Base-by-base conservation (phyloP, 2,797 vertebrate genomes). In the Benthosema pterotum region DNA sequence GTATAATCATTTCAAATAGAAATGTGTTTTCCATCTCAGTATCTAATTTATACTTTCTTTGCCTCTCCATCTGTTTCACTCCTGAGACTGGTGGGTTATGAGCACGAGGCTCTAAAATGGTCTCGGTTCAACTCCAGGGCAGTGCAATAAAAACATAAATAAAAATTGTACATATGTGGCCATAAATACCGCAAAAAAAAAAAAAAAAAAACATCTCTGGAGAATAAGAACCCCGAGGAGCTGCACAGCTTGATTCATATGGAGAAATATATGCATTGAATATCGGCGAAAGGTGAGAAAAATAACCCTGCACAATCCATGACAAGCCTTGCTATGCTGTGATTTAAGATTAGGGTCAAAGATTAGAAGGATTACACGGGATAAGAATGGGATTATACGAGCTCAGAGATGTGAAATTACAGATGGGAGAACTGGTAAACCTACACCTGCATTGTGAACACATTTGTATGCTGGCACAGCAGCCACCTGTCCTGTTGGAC, bases 271-370 rank as follows among this genome's bases (percentile, higher is more conserved):
- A 78, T 79, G 78, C 77, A 75, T 72, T 64, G 72, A 78, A 76
- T 79, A 32, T 50, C 69, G 72, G 32, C 2, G 8, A 71, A n/a
- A 74, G 75, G 82, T 85, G 72, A 84, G 71, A 85, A 54, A 88
- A 89, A 87, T 77, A 86, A 88, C 76, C 77, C 71, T 16, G 63
- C 68, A 72, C 75, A 57, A 77, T 79, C 82, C 32, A 60, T 11
- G 63, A 64, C 71, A 75, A 43, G 69, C 67, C 51, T 63, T 86
- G 87, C 86, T 77, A 69, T 82, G 88, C 75, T 84, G 67, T 50
- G 75, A 77, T 88, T 89, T 85, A 85, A 91, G 91, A 94, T 93
- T 93, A 92, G 87, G 91, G 92, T 91, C 90, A 93, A 90, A 92
- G 91, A 93, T 93, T 93, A 92, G 83, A 82, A 67, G 85, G 85